Conservation (phyloP, 2,888 invertebrate genomes). For the Diplolepis rosae region DNA sequence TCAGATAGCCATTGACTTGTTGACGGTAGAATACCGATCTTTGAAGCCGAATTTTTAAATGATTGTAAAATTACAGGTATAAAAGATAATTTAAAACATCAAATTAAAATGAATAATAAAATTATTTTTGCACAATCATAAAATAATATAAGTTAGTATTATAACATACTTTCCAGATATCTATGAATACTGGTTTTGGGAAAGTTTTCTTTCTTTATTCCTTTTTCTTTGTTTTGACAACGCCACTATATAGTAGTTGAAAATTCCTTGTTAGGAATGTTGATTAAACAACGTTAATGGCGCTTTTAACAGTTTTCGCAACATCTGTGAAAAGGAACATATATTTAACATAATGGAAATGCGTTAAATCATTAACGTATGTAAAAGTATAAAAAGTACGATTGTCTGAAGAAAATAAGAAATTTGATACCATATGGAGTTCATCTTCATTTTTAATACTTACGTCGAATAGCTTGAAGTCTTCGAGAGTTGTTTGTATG, state of each 20-base stretch:
- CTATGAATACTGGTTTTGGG: neutral
- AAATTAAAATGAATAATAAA: neutral
- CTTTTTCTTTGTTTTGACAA: neutral
- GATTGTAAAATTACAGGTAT: too few species aligned
- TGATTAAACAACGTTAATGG: too few species aligned
- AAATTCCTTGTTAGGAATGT: too few species aligned
- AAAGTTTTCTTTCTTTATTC: conserved; percentile 9
- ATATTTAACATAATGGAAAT: neutral
- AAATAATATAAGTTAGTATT: neutral
- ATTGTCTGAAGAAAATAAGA: neutral
- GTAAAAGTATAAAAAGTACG: neutral
- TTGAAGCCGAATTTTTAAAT: too few species aligned
- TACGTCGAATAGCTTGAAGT: neutral
- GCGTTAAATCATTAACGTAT: neutral
- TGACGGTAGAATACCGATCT: neutral
- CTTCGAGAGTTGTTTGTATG: neutral
- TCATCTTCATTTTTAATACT: neutral
- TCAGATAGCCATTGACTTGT: conserved; percentile 4
- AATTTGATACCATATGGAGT: neutral
- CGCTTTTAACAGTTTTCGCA: neutral
- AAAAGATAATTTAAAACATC: too few species aligned
- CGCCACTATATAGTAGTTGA: too few species aligned
- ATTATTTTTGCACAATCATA: neutral
- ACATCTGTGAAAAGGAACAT: neutral
- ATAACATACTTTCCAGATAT: conserved; percentile 5